Evolutionary conservation across 2,888 invertebrate genomes (phyloP).

Genomic region (Aethes cnicana): DNA sequence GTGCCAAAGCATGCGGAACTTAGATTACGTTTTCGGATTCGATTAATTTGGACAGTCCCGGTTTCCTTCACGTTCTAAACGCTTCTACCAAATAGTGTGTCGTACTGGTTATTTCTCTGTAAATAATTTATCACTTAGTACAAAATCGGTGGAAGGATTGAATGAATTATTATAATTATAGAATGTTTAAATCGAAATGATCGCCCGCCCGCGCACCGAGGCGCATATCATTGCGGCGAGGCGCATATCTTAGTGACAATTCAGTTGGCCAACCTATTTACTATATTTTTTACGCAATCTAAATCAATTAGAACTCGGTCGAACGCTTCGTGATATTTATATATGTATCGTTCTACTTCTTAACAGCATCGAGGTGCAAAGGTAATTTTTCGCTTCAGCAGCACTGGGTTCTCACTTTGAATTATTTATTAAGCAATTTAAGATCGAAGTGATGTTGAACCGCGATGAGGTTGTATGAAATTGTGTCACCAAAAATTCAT

Average conservation of each 20-base stretch:
- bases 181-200: conserved; percentile 47
- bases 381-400: conserved; percentile 10
- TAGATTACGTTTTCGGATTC: conserved; percentile 31
- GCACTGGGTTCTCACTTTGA: conserved; percentile 14
- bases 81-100: conserved; percentile 75
- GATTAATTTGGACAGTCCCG: conserved; percentile 26
- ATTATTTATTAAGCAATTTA: conserved; percentile 19
- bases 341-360: conserved; percentile 10
- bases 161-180: conserved; percentile 41
- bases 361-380: background rate
- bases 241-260: conserved; percentile 24
- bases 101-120: conserved; percentile 61
- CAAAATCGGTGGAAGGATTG: conserved; percentile 74
- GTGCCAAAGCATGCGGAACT: conserved; percentile 64
- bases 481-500: conserved; percentile 10
- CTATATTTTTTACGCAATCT: conserved; percentile 24
- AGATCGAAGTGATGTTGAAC: conserved; percentile 25
- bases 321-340: conserved; percentile 24
- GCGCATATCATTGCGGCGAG: conserved; percentile 31
- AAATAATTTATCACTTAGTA: conserved; percentile 76
- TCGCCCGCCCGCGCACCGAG: conserved; percentile 36
- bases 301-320: conserved; percentile 17
- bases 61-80: conserved; percentile 44
- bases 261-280: conserved; percentile 25
- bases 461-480: no score